Base-by-base conservation (phyloP, 2,113 vertebrate genomes). In the Elephantulus edwardii region DNA sequence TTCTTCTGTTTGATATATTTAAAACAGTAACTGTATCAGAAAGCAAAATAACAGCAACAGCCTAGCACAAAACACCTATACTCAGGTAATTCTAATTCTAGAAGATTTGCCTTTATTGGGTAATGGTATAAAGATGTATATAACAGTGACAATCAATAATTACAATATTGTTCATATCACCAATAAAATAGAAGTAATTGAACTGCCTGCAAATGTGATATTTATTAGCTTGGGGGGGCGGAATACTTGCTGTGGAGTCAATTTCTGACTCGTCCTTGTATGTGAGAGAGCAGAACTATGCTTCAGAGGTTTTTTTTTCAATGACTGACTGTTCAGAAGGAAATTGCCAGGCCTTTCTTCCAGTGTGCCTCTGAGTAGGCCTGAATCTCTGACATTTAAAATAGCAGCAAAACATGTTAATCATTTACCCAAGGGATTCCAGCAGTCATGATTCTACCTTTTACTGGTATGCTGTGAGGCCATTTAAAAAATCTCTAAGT, bases 71-170 rank as follows among this genome's bases (percentile, higher is more conserved):
- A 83, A 64, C 17, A 79, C 50, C 17, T 56, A 72, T 64, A 44
- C 60, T 62, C 64, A 87, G 89, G 9, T 3, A 22, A 12, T 40
- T 87, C n/a, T 92, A n/a, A 46, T 93, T 86, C 4, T 75, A 70
- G 58, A 88, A 50, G 82, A 72, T 24, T 72, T 72, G 72, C 42
- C 44, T 35, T 17, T 50, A 86, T 38, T 72, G 79, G 64, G 89
- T 38, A 66, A 38, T 4, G 22, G 24, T 38, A 7, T 46, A 93
- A 64, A 77, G 5, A 46, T 28, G 11, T 46, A 12, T 48, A 17
- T 44, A n/a, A 10, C 52, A 62, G 38, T 84, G 60, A 58, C 80
- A 46, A 14, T 70, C n/a, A 38, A n/a, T n/a, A n/a, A n/a, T 46
- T 24, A 10, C 40, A 20, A 35, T 60, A 42, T 42, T 40, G 14